phyloP scores from a whole-genome alignment of 2,113 vertebrate genomes.

The Rattus rattus region DNA sequence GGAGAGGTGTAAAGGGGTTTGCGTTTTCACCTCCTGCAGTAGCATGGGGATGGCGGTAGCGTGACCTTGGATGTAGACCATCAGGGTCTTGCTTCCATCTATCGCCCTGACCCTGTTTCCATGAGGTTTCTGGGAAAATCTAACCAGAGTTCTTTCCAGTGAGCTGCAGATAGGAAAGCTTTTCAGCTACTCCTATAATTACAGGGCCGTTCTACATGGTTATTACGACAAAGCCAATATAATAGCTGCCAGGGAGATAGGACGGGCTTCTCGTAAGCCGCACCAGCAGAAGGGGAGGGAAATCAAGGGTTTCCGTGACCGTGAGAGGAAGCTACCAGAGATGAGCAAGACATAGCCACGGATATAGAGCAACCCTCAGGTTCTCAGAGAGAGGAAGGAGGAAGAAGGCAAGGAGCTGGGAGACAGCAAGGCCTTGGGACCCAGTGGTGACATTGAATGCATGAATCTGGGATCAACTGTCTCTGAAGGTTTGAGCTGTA shows the following conservation, averaged over 20 bases:
- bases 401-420: not conserved
- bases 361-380: not conserved
- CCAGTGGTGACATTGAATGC: not conserved
- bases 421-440: not conserved
- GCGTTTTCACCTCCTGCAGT: not conserved
- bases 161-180: constrained; percentile 39
- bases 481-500: not conserved
- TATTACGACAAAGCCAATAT: constrained; percentile 57
- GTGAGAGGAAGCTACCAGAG: not conserved
- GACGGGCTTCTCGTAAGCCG: not conserved
- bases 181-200: constrained; percentile 60
- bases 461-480: not conserved
- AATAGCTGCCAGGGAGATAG: constrained; percentile 30
- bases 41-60: not conserved
- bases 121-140: constrained; percentile 15
- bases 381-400: not conserved
- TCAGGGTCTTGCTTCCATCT: accelerated
- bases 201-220: constrained; percentile 30
- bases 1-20: not conserved
- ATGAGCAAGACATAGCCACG: not conserved
- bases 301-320: constrained; percentile 45
- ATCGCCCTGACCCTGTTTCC: not conserved
- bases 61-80: not conserved
- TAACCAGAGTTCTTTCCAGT: not conserved
- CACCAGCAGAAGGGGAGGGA: not conserved